phyloP scores from a whole-genome alignment of 2,888 invertebrate species.

The Venustoraphidia nigricollis region DNA sequence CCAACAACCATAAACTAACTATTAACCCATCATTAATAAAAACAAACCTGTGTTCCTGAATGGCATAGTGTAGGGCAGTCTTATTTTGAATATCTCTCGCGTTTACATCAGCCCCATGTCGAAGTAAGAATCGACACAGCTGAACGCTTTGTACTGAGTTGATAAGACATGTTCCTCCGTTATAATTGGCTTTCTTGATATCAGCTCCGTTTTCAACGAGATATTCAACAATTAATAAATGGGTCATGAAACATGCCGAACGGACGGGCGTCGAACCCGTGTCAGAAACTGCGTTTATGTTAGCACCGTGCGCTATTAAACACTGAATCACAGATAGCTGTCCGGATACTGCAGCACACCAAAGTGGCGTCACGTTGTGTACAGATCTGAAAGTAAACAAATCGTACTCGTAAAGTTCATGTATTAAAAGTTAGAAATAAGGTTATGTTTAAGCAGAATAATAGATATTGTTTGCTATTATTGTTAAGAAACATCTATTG shows the following conservation, averaged over 20 bases:
- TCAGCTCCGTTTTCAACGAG: conserved; percentile 69
- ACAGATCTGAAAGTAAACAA: conserved; percentile 31
- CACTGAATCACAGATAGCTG: conserved; percentile 60
- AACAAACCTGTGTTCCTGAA: conserved; percentile 52
- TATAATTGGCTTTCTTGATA: conserved; percentile 69
- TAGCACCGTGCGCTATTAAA: conserved; percentile 63
- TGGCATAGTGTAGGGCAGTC: conserved; percentile 88
- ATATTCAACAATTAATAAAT: conserved; percentile 61
- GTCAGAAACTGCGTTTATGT: conserved; percentile 76
- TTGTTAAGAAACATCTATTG: too few relatives aligned
- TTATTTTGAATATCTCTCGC: conserved; percentile 80
- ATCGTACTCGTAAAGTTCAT: background rate
- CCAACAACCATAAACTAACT: too few relatives aligned
- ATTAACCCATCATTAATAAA: too few relatives aligned
- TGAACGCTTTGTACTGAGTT: conserved; percentile 80
- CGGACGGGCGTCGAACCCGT: conserved; percentile 80
- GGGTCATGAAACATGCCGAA: conserved; percentile 87
- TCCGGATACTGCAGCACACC: conserved; percentile 85
- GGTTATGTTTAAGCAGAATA: too few relatives aligned
- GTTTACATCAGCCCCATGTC: conserved; percentile 70
- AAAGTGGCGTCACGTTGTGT: conserved; percentile 76
- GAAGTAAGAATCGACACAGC: conserved; percentile 64
- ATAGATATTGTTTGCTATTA: too few relatives aligned
- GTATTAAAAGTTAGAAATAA: too few relatives aligned
- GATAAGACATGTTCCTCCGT: conserved; percentile 86